These are phyloP conservation scores for Lucinisca nassula DNA, from an alignment of 2,888 invertebrate genomes.

Conservation along the genomic window DNA sequence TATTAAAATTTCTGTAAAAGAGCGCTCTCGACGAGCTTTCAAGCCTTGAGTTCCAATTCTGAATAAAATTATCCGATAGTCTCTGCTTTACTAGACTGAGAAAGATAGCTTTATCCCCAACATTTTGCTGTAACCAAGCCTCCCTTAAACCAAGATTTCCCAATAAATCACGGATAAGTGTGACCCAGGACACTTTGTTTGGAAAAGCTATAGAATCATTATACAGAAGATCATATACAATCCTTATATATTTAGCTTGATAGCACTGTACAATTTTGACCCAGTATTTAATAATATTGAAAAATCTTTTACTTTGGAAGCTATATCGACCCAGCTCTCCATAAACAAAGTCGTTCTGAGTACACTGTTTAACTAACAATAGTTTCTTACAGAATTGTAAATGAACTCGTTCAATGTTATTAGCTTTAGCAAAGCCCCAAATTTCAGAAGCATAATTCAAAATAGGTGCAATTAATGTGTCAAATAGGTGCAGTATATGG, in stretches of 20 bases:
- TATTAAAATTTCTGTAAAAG: not conserved
- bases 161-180: not conserved
- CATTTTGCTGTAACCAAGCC: slow-evolving; percentile 15
- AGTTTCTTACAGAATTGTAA: slow-evolving; percentile 12
- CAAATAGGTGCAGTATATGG: not conserved
- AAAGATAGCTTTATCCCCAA: not conserved
- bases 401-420: not conserved
- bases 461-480: not conserved
- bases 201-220: not conserved
- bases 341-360: not conserved
- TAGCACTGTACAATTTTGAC: not conserved
- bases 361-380: not conserved
- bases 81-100: not conserved
- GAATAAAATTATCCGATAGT: not conserved
- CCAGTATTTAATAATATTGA: not conserved
- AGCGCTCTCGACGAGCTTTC: not conserved
- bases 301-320: not conserved
- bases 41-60: not conserved
- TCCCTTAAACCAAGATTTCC: slow-evolving; percentile 14
- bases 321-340: not conserved
- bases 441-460: not conserved
- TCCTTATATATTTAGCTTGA: not conserved
- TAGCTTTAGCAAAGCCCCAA: not conserved
- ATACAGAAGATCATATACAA: not conserved
- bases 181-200: not conserved